Base-by-base conservation (phyloP, 2,888 invertebrate species). In the Oscheius myriophilus region DNA sequence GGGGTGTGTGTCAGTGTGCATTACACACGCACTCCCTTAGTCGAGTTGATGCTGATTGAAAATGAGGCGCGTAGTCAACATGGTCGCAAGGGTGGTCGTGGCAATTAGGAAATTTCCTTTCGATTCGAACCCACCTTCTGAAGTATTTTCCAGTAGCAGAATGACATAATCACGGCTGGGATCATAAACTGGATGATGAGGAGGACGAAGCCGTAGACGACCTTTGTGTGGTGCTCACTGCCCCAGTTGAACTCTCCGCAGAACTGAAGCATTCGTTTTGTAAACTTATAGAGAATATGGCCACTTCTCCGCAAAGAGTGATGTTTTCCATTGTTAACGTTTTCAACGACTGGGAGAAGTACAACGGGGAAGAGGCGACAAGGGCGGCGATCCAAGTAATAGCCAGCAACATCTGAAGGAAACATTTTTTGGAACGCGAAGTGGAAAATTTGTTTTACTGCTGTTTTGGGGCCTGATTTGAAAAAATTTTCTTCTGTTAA, bases 91-190 rank as follows among this genome's bases (percentile, higher is more conserved):
- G 21, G 53, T 7, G n/a, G 7, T 45, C 46, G 14, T n/a, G 41
- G 33, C 18, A 49, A 26, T 33, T 61, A 33, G 33, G 33, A 33
- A 33, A 33, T 33, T 33, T n/a, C n/a, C n/a, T n/a, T n/a, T 33
- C 33, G 9, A 33, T 33, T 33, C 4, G 33, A 9, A 45, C 61
- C 16, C n/a, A 81, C 85, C 76, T 85, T 85, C 68, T 85, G 84
- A 9, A 85, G 69, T 41, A 85, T 85, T 70, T 83, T 86, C 84
- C 81, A 84, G 62, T 85, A 85, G 68, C 84, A 86, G 61, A 82
- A 84, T 2, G 82, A 76, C 82, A 85, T 84, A 42, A 86, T 82
- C 21, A 79, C 12, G 1, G 79, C 79, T 0, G 85, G 85, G 57
- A 86, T 73, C 23, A 84, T 70, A 57, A 83, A 83, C 69, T 83